Conservation (phyloP, 2,113 vertebrate genomes). For the Scomber colias region DNA sequence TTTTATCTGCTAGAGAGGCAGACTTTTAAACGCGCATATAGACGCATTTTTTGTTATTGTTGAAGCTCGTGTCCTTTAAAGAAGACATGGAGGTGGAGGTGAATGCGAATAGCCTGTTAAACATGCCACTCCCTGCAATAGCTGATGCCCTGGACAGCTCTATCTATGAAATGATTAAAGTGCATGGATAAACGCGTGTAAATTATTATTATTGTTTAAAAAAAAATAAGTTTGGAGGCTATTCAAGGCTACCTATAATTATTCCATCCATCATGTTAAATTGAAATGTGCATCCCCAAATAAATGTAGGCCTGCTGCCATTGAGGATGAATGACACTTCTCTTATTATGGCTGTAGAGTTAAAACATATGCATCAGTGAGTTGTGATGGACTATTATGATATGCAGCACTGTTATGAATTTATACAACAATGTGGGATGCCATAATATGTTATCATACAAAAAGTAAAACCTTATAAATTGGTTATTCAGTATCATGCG, state of each 20-base stretch:
- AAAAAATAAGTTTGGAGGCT: neutral
- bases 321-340: neutral
- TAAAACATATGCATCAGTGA: neutral
- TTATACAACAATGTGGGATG: neutral
- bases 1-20: conserved; percentile 35
- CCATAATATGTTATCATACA: neutral
- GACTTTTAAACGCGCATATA: conserved; percentile 22
- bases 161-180: conserved; percentile 58
- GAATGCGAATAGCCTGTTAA: conserved; percentile 64
- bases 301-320: neutral
- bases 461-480: conserved; percentile 15
- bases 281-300: neutral
- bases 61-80: neutral
- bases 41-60: neutral
- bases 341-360: neutral
- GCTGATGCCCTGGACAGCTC: conserved; percentile 72
- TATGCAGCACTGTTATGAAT: neutral
- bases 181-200: conserved; percentile 7
- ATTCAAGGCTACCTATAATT: neutral
- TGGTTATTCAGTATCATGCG: conserved; percentile 16
- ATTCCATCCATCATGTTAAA: neutral
- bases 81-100: conserved; percentile 45
- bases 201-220: neutral
- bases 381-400: neutral
- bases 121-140: conserved; percentile 87